Conservation (phyloP, 92 coral and sea anemone species). For the Anthopleura xanthogrammica region DNA sequence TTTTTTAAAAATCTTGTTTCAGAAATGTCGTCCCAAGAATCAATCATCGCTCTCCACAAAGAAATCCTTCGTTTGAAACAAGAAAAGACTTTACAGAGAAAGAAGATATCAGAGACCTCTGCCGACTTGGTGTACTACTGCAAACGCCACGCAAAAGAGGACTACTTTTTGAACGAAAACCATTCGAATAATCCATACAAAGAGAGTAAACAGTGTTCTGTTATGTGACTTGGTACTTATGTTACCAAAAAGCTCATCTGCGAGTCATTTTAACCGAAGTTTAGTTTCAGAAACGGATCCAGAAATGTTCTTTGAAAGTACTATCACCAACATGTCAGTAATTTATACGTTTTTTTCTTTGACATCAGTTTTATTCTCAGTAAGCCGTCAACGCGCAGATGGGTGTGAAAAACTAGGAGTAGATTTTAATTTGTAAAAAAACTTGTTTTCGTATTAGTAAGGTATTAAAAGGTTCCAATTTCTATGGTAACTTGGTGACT, state of each 20-base stretch:
- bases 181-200: conserved; percentile 51
- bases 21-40: conserved; percentile 26
- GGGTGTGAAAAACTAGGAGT: too few relatives aligned
- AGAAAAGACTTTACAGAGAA: conserved; percentile 50
- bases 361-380: too few relatives aligned
- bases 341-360: too few relatives aligned
- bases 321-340: too few relatives aligned
- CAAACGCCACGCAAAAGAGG: conserved; percentile 66
- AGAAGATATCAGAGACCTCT: conserved; percentile 61
- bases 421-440: too few relatives aligned
- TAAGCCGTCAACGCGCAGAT: too few relatives aligned
- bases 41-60: conserved; percentile 33
- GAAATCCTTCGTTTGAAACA: conserved; percentile 54
- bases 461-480: too few relatives aligned
- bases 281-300: background rate
- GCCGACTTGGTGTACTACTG: conserved; percentile 77
- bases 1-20: background rate
- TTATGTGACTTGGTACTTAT: conserved; percentile 28
- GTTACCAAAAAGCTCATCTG: background rate
- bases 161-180: conserved; percentile 43
- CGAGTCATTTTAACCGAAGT: background rate
- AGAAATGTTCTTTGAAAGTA: background rate
- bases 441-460: too few relatives aligned
- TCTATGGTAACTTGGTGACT: too few relatives aligned
- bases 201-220: conserved; percentile 49